Evolutionary conservation across 2,888 invertebrate genomes (phyloP).

Genomic region (Oligia strigilis): DNA sequence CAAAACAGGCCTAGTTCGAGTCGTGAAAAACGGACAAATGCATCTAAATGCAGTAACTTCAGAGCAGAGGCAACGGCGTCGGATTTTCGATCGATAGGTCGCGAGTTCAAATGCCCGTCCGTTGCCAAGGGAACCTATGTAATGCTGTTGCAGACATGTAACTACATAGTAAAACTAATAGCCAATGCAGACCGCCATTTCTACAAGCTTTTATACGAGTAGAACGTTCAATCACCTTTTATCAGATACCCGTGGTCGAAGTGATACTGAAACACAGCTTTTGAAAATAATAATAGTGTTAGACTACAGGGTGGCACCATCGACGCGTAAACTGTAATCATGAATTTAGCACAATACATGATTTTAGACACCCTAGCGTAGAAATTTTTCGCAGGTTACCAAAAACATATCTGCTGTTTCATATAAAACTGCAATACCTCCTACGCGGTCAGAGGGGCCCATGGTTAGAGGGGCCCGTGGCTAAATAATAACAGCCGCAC

Average conservation of each 20-base stretch:
- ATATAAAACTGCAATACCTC: no score
- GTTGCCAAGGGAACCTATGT: conserved; percentile 36
- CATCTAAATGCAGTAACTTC: not conserved
- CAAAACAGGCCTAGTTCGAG: no score
- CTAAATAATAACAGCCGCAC: no score
- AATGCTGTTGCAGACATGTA: conserved; percentile 15
- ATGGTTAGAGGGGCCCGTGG: no score
- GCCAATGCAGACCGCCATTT: not conserved
- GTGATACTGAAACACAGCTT: not conserved
- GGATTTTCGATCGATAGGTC: conserved; percentile 44
- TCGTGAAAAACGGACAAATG: not conserved
- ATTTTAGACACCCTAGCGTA: not conserved
- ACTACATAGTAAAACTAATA: conserved; percentile 9
- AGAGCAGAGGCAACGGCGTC: conserved; percentile 7
- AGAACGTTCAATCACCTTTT: not conserved
- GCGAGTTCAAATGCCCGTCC: conserved; percentile 28
- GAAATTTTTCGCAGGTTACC: no score
- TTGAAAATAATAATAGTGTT: not conserved
- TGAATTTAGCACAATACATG: not conserved
- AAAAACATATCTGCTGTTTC: no score
- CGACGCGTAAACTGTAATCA: not conserved
- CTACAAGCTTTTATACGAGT: not conserved
- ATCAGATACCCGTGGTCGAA: no score
- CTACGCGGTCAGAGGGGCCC: no score
- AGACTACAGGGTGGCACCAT: not conserved